Percentiles rank a stretch among this genome's conserved stretches.
phyloP scores from a whole-genome alignment of 1,140 invertebrate genomes.

The Probaryconus sp. region DNA sequence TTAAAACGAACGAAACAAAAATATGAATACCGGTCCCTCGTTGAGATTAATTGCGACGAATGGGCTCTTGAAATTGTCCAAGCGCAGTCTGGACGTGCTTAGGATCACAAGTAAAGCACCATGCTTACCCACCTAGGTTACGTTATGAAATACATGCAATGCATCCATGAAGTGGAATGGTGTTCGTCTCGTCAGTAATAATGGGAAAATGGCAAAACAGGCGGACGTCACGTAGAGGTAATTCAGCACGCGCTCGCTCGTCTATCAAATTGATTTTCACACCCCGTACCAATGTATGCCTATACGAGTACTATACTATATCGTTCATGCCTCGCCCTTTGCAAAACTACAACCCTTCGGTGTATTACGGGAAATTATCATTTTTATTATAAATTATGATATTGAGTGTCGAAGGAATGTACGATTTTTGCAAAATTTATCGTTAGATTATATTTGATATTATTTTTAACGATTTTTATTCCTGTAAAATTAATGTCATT shows the following conservation, averaged over 20 bases:
- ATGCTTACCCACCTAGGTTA: constrained; percentile 64
- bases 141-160: constrained; percentile 66
- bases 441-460: no score
- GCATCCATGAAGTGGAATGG: constrained; percentile 60
- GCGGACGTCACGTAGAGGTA: constrained; percentile 78
- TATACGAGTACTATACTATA: constrained; percentile 58
- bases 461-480: no score
- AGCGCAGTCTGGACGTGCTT: constrained; percentile 70
- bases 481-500: no score
- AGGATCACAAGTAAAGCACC: constrained; percentile 68
- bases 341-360: constrained; percentile 18
- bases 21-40: constrained; percentile 42
- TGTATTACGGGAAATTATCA: neutral
- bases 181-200: constrained; percentile 74
- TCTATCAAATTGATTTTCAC: constrained; percentile 78
- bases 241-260: constrained; percentile 77
- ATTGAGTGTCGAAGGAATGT: no score
- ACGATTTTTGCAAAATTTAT: no score
- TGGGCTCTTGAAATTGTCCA: constrained; percentile 64
- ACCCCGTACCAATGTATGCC: constrained; percentile 63
- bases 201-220: constrained; percentile 77
- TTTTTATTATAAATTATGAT: neutral
- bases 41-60: constrained; percentile 66
- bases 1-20: constrained; percentile 43
- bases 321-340: constrained; percentile 23